Evolutionary conservation across 2,797 vertebrate genomes (phyloP), one percentile per base, ranked within the genome.

Genomic region (Valencia hispanica): DNA sequence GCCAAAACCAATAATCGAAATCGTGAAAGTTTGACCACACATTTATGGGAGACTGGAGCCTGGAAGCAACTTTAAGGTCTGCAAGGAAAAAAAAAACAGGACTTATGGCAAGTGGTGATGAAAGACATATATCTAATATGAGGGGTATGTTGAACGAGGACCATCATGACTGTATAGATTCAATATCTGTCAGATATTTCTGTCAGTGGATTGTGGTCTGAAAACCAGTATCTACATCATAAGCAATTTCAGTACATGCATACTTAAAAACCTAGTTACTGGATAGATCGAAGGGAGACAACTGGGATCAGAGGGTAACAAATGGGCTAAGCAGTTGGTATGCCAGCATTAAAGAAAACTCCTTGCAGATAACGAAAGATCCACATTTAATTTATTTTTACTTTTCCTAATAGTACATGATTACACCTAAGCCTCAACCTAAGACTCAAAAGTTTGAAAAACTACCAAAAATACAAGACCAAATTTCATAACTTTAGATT

Each of bases 111-210:
- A 48, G 36, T n/a, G 70, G 32, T 80, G 84, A 84, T 72, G 81
- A 78, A 84, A 72, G 83, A 63, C 79, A 81, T 83, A 51, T 69
- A 27, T 79, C 15, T 57, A 57, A 75, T 66, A 73, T 59, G 47
- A 70, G 61, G 68, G 79, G 41, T n/a, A 12, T 71, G 85, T 82
- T 72, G 84, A 48, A 71, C 63, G 68, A 83, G n/a, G 41, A 71
- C n/a, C 25, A 75, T 30, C 51, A 78, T 74, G 61, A 68, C 41
- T 59, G 9, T 53, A 66, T 68, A 78, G 74, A 77, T 63, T 75
- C 59, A 51, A 22, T 73, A 76, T 82, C 63, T 43, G 53, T 80
- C 53, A 66, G 66, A 51, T 4, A 66, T 48, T 74, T 72, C 55
- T 79, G 14, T 53, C 51, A 53, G n/a, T 3, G n/a, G 55, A 2